phyloP scores from a whole-genome alignment of 2,113 vertebrate genomes.

The Picathartes gymnocephalus region DNA sequence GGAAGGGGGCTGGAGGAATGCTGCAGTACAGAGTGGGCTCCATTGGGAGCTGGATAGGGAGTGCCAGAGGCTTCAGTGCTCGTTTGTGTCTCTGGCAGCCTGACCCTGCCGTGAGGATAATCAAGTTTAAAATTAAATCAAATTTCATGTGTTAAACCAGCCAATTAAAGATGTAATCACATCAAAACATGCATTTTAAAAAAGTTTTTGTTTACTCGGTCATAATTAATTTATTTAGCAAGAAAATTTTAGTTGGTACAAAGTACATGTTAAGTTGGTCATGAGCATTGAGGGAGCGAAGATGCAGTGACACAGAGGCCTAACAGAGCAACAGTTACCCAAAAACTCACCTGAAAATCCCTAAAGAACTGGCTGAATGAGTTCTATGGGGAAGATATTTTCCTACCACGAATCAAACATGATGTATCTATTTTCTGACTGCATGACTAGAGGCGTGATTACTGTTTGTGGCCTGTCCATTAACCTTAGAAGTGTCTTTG shows the following conservation, averaged over 20 bases:
- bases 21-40: neutral
- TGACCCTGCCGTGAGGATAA: conserved; percentile 58
- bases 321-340: neutral
- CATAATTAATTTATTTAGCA: conserved; percentile 57
- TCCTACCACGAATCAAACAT: neutral
- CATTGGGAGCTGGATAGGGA: neutral
- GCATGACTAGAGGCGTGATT: neutral
- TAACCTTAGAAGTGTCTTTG: conserved; percentile 24
- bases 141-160: conserved; percentile 70
- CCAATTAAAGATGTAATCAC: conserved; percentile 69
- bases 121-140: conserved; percentile 71
- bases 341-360: neutral
- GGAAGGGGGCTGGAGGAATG: neutral
- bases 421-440: neutral
- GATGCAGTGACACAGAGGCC: fast-evolving
- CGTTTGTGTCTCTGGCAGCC: conserved; percentile 15
- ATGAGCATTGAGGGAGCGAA: neutral
- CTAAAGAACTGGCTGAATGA: neutral
- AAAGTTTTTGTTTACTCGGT: conserved; percentile 64
- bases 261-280: conserved; percentile 52
- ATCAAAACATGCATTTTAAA: conserved; percentile 62
- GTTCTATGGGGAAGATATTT: neutral
- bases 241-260: conserved; percentile 51
- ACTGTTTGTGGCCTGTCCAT: conserved; percentile 4
- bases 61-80: neutral